A percentile compares a stretch with the other conserved stretches of the same genome.
Evolutionary conservation across 2,113 vertebrate genomes (phyloP).

Genomic region (Heterotilapia buettikoferi): DNA sequence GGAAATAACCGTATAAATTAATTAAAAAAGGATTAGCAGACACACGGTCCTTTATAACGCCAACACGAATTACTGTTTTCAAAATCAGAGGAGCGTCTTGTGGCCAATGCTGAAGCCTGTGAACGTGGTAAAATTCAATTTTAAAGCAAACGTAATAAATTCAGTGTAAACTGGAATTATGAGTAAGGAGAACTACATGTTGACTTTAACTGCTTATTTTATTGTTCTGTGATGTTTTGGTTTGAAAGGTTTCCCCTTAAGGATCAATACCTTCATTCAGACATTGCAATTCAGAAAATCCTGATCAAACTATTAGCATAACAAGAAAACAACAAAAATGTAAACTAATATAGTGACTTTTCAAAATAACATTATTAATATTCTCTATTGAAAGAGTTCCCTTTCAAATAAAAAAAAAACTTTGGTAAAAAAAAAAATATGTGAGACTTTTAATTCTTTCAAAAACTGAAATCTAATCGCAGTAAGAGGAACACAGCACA

Average conservation of each 20-base stretch:
- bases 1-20: neutral
- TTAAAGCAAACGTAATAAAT: neutral
- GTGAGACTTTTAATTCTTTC: neutral
- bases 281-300: neutral
- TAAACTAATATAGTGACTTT: neutral
- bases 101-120: neutral
- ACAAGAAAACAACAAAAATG: neutral
- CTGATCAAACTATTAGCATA: neutral
- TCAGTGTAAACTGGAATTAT: neutral
- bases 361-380: neutral
- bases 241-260: neutral
- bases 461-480: neutral
- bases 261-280: neutral
- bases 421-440: rapidly evolving
- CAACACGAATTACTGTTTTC: rapidly evolving
- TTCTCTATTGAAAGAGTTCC: rapidly evolving
- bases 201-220: neutral
- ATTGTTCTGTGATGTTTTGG: neutral
- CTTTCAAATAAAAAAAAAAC: neutral
- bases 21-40: neutral
- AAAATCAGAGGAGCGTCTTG: neutral
- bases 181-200: neutral
- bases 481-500: neutral
- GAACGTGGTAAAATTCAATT: rapidly evolving
- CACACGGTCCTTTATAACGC: neutral